A percentile compares a stretch with the other conserved stretches of the same genome.
Evolutionary conservation across 92 coral and sea anemone genomes (phyloP).

Genomic region (Heliopora coerulea): DNA sequence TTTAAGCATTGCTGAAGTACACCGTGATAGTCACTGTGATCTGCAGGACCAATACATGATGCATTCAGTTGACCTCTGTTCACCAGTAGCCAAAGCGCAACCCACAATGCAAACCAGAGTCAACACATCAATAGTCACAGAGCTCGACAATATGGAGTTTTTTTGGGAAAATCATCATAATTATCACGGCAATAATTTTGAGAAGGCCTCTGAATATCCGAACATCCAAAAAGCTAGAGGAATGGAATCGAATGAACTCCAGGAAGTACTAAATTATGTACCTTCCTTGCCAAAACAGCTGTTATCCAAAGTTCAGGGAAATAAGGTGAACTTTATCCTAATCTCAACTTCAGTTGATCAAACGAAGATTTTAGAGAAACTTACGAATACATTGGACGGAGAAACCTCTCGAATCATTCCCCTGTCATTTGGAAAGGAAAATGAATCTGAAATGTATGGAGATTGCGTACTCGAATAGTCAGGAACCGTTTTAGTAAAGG

Average conservation of each 20-base stretch:
- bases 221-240: neutral
- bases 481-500: no score
- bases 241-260: neutral
- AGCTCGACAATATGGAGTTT: constrained; percentile 15
- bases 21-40: neutral
- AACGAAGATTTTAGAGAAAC: neutral
- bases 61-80: neutral
- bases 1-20: no score
- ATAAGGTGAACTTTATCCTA: constrained; percentile 27
- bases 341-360: constrained; percentile 25
- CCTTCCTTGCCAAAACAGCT: constrained; percentile 13
- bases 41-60: neutral
- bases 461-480: neutral
- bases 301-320: neutral
- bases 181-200: neutral
- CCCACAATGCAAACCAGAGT: neutral
- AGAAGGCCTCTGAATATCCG: neutral
- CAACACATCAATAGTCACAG: neutral
- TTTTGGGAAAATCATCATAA: constrained; percentile 12
- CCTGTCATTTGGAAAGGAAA: constrained; percentile 5
- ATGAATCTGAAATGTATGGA: neutral
- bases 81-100: neutral
- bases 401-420: constrained; percentile 15
- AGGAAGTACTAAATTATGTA: constrained; percentile 17
- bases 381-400: neutral